These are phyloP conservation scores for Cantharis nigra DNA, from an alignment of 2,888 invertebrate genomes.

Conservation along the genomic window DNA sequence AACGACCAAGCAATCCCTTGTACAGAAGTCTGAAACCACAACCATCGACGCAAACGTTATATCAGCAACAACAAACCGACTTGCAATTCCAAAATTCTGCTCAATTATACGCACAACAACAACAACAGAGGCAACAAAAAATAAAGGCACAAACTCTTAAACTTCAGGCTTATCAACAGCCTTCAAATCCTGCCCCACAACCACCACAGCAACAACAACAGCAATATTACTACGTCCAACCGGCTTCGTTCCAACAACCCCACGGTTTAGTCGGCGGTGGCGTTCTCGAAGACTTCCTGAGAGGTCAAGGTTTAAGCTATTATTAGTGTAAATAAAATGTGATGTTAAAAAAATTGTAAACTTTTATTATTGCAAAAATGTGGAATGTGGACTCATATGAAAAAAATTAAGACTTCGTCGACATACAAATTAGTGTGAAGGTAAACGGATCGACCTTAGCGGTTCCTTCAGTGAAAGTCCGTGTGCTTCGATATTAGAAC, in stretches of 20 bases:
- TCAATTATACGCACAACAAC: constrained; percentile 57
- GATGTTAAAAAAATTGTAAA: constrained; percentile 5
- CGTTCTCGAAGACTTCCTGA: constrained; percentile 80
- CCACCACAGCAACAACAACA: constrained; percentile 50
- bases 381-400: neutral
- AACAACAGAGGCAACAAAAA: constrained; percentile 54
- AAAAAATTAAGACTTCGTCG: constrained; percentile 5
- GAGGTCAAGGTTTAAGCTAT: constrained; percentile 71
- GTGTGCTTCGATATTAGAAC: constrained; percentile 33
- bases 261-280: constrained; percentile 61
- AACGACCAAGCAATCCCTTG: constrained; percentile 60
- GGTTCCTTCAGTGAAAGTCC: constrained; percentile 41
- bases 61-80: constrained; percentile 71
- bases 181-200: constrained; percentile 51
- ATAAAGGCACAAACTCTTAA: constrained; percentile 52
- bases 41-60: constrained; percentile 39
- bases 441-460: constrained; percentile 30
- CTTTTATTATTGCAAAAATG: constrained; percentile 5
- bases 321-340: constrained; percentile 44
- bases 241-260: constrained; percentile 43
- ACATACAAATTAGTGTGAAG: constrained; percentile 20
- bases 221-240: constrained; percentile 67
- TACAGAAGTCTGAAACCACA: constrained; percentile 53
- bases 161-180: constrained; percentile 47
- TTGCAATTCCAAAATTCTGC: constrained; percentile 63